Evolutionary conservation across 2,113 vertebrate species (phyloP).

Genomic region (Chloropsis hardwickii): DNA sequence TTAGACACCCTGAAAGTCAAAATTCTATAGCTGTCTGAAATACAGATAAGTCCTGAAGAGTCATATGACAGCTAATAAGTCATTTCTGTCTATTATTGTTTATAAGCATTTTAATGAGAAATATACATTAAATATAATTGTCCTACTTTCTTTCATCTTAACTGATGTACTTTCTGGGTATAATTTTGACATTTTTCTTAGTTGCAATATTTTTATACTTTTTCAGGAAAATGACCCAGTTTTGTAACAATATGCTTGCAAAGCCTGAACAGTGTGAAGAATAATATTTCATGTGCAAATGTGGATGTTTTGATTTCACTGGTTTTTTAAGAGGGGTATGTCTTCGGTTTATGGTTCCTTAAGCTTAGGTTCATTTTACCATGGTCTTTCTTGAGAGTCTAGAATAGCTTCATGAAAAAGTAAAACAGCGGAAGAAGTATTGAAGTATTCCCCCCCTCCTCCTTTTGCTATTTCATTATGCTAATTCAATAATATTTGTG

Average conservation of each 20-base stretch:
- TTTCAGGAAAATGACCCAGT: constrained; percentile 25
- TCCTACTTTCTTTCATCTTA: constrained; percentile 38
- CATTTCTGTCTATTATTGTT: neutral
- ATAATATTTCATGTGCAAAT: neutral
- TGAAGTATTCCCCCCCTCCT: rapidly evolving
- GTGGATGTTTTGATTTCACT: neutral
- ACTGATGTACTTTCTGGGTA: neutral
- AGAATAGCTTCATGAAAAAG: neutral
- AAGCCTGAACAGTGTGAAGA: neutral
- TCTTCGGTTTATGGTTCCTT: neutral
- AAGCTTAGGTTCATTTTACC: neutral
- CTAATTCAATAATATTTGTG: neutral
- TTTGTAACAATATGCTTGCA: neutral
- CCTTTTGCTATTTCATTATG: neutral
- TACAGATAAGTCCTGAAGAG: neutral
- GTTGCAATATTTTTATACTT: neutral
- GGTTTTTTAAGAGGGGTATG: neutral
- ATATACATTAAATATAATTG: constrained; percentile 8
- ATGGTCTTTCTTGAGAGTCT: neutral
- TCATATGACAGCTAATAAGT: neutral
- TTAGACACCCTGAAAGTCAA: neutral
- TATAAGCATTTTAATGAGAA: neutral
- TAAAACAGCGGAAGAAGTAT: rapidly evolving
- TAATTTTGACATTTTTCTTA: neutral
- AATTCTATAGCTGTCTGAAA: neutral